Base-by-base conservation (phyloP, 2,888 invertebrate species). In the Cryptocheilus praepositus region DNA sequence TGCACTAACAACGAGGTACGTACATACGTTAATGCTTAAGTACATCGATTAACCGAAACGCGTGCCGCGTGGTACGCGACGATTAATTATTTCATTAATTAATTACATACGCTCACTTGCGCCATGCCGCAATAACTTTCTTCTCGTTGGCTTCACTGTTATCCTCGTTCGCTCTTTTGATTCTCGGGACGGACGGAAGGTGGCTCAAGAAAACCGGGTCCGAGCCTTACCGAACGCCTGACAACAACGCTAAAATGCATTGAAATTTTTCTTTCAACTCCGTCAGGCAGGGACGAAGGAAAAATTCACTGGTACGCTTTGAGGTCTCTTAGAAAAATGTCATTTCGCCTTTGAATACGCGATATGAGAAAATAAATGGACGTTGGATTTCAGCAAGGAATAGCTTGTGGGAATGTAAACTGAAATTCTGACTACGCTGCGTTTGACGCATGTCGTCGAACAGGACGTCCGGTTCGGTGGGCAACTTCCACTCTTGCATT, bases 111-210 rank as follows among this genome's bases (percentile, higher is more conserved):
- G 36, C 36, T 36, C 36, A 36, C 36, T 36, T 36, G 36, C 36
- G 36, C 36, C 69, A 64, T 62, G 65, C 36, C 36, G 36, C 36
- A 11, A 36, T 36, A 36, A 36, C 36, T 69, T 56, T 56, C 56
- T 72, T 64, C 21, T 64, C 63, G 28, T 66, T 62, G 45, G 28
- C 19, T 53, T 62, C 45, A 19, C 16, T 25, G 16, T 65, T 61
- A 13, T 53, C 57, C 61, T 66, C 49, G 56, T 64, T 62, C 55
- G 46, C 61, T 67, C 69, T 77, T 77, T 78, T 76, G 65, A 76
- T 79, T 78, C 73, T 70, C 81, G 76, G 76, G 77, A 81, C 81
- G 81, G 82, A 82, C 77, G 71, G 76, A 79, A 76, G 76, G 67
- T 65, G 67, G 60, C 66, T 76, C 70, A 36, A 67, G 75, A 70